phyloP scores from a whole-genome alignment of 2,113 vertebrate species.

The Puffinus mauretanicus region DNA sequence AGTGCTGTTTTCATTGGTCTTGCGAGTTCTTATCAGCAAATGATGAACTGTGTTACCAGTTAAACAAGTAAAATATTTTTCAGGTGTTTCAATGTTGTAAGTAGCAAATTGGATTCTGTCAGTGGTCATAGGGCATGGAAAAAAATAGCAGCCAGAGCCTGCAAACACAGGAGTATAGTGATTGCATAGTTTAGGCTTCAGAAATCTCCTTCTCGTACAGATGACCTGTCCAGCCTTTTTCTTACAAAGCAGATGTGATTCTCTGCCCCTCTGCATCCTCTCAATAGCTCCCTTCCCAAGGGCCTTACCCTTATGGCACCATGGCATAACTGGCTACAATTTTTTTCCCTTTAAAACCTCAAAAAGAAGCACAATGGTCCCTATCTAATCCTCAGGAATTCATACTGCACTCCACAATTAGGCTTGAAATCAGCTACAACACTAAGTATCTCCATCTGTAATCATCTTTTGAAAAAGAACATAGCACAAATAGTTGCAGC shows the following conservation, averaged over 20 bases:
- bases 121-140: neutral
- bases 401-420: neutral
- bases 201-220: neutral
- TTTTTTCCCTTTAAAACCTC: neutral
- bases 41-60: neutral
- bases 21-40: neutral
- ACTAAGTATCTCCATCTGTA: neutral
- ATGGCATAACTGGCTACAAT: neutral
- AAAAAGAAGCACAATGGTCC: neutral
- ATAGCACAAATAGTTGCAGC: neutral
- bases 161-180: neutral
- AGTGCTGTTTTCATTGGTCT: neutral
- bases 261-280: neutral
- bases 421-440: neutral
- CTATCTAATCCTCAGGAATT: neutral
- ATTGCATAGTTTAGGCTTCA: neutral
- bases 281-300: neutral
- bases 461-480: neutral
- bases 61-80: neutral
- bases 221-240: neutral
- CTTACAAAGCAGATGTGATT: neutral
- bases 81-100: neutral
- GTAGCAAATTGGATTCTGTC: neutral
- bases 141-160: neutral
- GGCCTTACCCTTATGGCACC: accelerated